phyloP scores from a whole-genome alignment of 2,113 vertebrate species.

The Felis chaus region DNA sequence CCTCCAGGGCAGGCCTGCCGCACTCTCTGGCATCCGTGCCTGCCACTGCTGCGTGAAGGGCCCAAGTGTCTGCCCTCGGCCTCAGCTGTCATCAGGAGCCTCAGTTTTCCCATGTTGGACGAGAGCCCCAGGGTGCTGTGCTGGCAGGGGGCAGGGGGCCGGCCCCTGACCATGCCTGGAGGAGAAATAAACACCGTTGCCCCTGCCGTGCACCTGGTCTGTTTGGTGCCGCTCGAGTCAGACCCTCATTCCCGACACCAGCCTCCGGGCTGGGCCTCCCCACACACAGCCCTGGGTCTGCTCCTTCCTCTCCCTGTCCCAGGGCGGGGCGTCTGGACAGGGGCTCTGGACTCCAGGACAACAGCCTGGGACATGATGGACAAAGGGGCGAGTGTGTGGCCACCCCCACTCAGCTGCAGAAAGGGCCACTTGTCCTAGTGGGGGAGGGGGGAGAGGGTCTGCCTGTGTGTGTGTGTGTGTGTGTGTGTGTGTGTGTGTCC shows the following conservation, averaged over 20 bases:
- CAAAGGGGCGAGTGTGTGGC: slow-evolving; percentile 37
- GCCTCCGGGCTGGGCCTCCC: fast-evolving
- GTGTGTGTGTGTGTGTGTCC: too few species aligned
- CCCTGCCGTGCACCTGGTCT: fast-evolving
- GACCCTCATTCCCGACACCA: background rate
- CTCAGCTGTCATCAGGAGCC: background rate
- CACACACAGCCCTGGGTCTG: fast-evolving
- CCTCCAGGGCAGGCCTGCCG: too few species aligned
- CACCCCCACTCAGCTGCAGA: background rate
- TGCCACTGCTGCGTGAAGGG: fast-evolving
- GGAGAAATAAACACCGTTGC: background rate
- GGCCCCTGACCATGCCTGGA: fast-evolving
- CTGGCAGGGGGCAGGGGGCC: too few species aligned
- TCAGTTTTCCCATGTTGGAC: fast-evolving
- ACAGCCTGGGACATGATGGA: background rate
- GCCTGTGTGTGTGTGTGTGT: background rate
- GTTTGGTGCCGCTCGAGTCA: fast-evolving
- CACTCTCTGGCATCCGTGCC: background rate
- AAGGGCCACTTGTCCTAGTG: slow-evolving; percentile 13
- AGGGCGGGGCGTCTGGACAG: fast-evolving
- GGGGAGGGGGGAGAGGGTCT: background rate
- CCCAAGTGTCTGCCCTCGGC: background rate
- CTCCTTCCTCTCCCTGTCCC: background rate
- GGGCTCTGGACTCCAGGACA: background rate
- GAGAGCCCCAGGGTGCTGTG: fast-evolving